Base-by-base conservation (phyloP, 2,888 invertebrate species). In the Plagodis pulveraria region DNA sequence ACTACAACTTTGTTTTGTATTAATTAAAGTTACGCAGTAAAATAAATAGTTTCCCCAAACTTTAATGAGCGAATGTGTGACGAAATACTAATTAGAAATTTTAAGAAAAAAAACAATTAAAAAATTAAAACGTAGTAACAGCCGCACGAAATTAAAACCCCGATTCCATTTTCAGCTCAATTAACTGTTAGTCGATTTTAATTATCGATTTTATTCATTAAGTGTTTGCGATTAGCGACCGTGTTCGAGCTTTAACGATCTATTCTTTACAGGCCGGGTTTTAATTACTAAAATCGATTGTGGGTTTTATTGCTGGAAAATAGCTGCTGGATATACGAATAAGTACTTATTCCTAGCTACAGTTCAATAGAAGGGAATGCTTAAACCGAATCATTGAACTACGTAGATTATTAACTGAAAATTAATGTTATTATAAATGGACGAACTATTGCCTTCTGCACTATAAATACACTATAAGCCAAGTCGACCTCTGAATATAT, bases 101-200 rank as follows among this genome's bases (percentile, higher is more conserved):
- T 40, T 12, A 40, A 58, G 49, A 49, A 43, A 52, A 47, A 58
- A 36, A 5, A 22, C 56, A 40, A 58, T 61, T 56, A 46, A 51
- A 62, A 52, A 58, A 62, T 35, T 47, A 43, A 54, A 50, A n/a
- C 53, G 41, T 32, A 46, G 54, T 58, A 46, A 45, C 53, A 58
- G 49, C 34, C 33, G 9, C 36, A 50, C 53, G 48, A 42, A 63
- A 77, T 72, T 76, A 73, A 69, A 86, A 77, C 72, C 76, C 74
- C 80, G 80, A 84, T 90, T 86, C 86, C 84, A 91, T 91, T 91
- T 90, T 87, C 89, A 87, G 87, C 83, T 87, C 89, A 87, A 90
- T 91, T 90, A 87, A 87, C 83, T 81, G 72, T 74, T 72, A 80
- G 80, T 80, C 84, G 82, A 77, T 86, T 87, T 87, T 89, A 89